phyloP scores from a whole-genome alignment of 2,113 vertebrate species.

The Nyctereutes procyonoides region DNA sequence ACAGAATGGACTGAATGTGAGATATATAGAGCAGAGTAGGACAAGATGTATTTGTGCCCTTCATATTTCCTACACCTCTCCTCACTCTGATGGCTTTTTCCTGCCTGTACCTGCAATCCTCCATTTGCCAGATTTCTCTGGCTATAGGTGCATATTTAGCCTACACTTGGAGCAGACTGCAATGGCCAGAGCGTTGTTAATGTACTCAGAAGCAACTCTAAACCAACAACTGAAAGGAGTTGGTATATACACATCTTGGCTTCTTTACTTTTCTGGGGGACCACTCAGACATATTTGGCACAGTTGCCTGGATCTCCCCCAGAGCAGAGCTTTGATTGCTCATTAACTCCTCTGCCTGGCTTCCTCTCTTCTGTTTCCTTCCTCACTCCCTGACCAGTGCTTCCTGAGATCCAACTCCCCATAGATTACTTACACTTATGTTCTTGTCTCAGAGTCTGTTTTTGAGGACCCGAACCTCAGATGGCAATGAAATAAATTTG shows the following conservation, averaged over 20 bases:
- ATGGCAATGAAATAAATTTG: not conserved
- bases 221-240: not conserved
- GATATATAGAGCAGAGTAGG: not conserved
- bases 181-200: not conserved
- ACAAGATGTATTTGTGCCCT: not conserved
- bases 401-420: slow-evolving; percentile 4
- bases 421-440: not conserved
- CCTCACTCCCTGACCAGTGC: not conserved
- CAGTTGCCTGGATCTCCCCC: not conserved
- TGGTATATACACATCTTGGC: not conserved
- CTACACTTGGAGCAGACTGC: not conserved
- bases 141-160: too few relatives aligned
- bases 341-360: not conserved
- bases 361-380: not conserved
- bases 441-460: not conserved
- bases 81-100: not conserved
- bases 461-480: not conserved
- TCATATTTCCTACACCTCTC: not conserved
- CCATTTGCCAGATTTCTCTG: not conserved
- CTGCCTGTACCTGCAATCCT: not conserved
- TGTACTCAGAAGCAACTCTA: not conserved
- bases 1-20: not conserved
- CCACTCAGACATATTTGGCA: not conserved
- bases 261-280: not conserved
- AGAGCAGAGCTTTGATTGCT: not conserved